Conservation (phyloP, 2,113 vertebrate genomes). For the Eudyptes chrysolophus region DNA sequence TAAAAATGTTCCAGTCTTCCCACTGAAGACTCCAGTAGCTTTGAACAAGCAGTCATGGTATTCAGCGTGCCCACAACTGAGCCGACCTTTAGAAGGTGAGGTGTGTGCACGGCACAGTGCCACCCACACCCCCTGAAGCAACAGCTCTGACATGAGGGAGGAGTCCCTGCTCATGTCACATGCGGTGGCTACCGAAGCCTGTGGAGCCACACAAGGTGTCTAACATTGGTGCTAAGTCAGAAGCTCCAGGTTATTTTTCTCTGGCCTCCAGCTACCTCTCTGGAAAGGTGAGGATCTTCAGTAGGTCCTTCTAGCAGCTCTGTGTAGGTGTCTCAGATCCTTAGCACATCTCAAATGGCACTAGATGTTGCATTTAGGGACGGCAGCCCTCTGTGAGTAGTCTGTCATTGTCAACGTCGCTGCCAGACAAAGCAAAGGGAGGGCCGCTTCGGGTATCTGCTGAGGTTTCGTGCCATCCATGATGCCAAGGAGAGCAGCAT, state of each 20-base stretch:
- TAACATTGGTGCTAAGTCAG: not conserved
- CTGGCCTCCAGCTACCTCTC: not conserved
- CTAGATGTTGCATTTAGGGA: not conserved
- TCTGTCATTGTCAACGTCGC: not conserved
- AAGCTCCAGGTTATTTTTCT: not conserved
- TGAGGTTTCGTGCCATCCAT: not conserved
- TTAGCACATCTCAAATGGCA: not conserved
- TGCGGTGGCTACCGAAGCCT: rapidly evolving
- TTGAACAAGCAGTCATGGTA: not conserved
- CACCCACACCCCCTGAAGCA: not conserved
- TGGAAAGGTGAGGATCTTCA: not conserved
- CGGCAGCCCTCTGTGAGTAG: not conserved
- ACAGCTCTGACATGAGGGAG: not conserved
- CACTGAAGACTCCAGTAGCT: not conserved
- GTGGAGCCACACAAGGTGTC: not conserved
- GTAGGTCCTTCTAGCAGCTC: not conserved
- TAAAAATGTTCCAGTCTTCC: not conserved
- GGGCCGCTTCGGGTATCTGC: not conserved
- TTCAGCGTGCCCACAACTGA: not conserved
- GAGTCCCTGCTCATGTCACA: not conserved
- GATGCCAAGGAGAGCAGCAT: not conserved
- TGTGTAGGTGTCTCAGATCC: not conserved
- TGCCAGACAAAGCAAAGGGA: not conserved
- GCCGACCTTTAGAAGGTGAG: not conserved
- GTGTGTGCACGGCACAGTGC: not conserved